These are phyloP conservation scores for Caenorhabditis tropicalis DNA, from an alignment of 1,140 invertebrate species.

Conservation along the genomic window DNA sequence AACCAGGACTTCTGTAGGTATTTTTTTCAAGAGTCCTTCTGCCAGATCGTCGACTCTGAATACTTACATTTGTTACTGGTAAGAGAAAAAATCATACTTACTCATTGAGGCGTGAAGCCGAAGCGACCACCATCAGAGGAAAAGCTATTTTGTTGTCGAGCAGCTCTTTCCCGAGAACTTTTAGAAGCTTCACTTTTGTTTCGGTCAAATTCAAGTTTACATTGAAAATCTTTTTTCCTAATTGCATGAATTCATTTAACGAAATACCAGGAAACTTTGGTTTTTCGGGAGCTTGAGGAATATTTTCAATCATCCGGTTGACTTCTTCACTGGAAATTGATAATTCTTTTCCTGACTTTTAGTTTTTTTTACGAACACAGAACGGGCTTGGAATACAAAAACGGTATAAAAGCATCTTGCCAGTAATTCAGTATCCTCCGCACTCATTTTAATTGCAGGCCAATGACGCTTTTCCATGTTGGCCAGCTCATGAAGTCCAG, in stretches of 20 bases:
- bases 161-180: conserved; percentile 29
- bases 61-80: background rate
- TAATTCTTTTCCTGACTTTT: no score
- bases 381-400: background rate
- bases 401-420: background rate
- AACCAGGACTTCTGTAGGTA: conserved; percentile 16
- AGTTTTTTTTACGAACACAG: no score
- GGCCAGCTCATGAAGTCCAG: background rate
- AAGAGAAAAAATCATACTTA: background rate
- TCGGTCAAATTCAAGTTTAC: background rate
- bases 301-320: background rate
- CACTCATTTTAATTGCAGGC: background rate
- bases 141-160: conserved; percentile 10
- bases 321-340: conserved; percentile 5
- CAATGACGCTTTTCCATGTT: background rate
- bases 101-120: conserved; percentile 1
- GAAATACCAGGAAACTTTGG: background rate
- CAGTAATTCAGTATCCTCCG: background rate
- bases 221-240: background rate
- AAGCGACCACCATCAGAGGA: conserved; percentile 6
- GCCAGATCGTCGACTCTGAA: conserved; percentile 47
- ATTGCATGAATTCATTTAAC: background rate
- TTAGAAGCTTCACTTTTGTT: conserved; percentile 26
- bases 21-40: conserved; percentile 24
- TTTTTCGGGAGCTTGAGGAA: background rate